Percentiles rank a stretch among this genome's conserved stretches.
Evolutionary conservation across 2,113 vertebrate species (phyloP).

Genomic region (Indicator maculatus): DNA sequence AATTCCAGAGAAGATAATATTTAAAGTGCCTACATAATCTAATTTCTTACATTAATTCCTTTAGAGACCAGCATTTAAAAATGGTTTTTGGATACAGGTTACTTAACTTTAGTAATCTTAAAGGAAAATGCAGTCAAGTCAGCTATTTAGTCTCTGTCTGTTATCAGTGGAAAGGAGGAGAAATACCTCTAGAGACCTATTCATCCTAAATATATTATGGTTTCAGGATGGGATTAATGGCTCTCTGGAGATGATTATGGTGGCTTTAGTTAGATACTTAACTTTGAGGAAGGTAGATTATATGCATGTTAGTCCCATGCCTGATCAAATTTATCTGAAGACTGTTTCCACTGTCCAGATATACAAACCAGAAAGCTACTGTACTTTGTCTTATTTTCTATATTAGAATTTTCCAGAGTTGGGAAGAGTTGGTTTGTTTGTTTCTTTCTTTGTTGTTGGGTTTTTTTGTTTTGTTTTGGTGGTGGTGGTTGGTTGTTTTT

Average conservation of each 20-base stretch:
- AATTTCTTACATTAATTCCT: neutral
- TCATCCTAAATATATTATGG: conserved; percentile 43
- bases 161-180: conserved; percentile 3
- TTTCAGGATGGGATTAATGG: conserved; percentile 48
- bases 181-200: conserved; percentile 20
- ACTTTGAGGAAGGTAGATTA: neutral
- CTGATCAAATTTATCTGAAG: neutral
- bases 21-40: neutral
- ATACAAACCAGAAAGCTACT: neutral
- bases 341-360: neutral
- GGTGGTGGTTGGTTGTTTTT: no score
- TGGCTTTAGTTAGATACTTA: conserved; percentile 16
- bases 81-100: neutral
- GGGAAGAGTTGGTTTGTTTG: neutral
- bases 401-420: neutral
- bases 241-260: conserved; percentile 30
- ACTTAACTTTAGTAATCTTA: neutral
- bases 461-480: no score
- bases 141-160: conserved; percentile 23
- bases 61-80: conserved; percentile 2
- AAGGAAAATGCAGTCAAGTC: neutral
- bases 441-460: no score
- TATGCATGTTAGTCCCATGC: neutral
- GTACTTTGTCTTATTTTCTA: neutral
- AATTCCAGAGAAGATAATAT: neutral